phyloP scores from a whole-genome alignment of 2,888 invertebrate genomes.

The Athalia cordata region DNA sequence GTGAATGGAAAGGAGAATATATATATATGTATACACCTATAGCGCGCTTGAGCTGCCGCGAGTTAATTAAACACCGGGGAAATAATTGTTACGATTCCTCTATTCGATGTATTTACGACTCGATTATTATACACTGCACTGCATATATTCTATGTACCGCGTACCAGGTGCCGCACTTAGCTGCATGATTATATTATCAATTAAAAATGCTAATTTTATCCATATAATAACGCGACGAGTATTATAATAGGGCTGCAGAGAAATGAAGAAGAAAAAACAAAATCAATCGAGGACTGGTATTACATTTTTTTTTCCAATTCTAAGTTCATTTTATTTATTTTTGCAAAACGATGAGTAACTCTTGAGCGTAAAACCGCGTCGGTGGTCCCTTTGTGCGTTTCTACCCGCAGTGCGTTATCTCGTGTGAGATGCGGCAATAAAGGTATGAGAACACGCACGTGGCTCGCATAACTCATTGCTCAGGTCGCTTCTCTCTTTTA shows the following conservation, averaged over 20 bases:
- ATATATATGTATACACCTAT: background rate
- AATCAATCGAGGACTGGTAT: too few relatives aligned
- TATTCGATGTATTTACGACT: constrained; percentile 52
- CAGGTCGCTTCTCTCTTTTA: constrained; percentile 18
- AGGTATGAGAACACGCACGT: constrained; percentile 71
- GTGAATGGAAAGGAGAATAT: constrained; percentile 46
- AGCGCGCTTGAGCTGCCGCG: constrained; percentile 12
- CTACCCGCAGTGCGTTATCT: constrained; percentile 60
- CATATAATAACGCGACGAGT: too few relatives aligned
- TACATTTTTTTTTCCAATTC: too few relatives aligned
- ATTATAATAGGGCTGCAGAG: too few relatives aligned
- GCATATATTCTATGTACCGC: too few relatives aligned
- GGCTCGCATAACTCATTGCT: constrained; percentile 67
- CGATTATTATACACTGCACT: constrained; percentile 19
- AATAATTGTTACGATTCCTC: constrained; percentile 25
- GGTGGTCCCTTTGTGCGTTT: constrained; percentile 54
- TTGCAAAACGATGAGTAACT: constrained; percentile 44
- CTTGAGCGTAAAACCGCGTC: background rate
- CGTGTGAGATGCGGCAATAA: constrained; percentile 63
- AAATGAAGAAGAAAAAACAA: too few relatives aligned
- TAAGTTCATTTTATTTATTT: background rate
- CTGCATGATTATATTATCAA: too few relatives aligned
- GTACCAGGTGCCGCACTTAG: too few relatives aligned
- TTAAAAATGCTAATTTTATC: too few relatives aligned
- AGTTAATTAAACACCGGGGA: constrained; percentile 56